These are phyloP conservation scores for Drosophila quinaria DNA, from an alignment of 2,888 invertebrate species.

Conservation along the genomic window DNA sequence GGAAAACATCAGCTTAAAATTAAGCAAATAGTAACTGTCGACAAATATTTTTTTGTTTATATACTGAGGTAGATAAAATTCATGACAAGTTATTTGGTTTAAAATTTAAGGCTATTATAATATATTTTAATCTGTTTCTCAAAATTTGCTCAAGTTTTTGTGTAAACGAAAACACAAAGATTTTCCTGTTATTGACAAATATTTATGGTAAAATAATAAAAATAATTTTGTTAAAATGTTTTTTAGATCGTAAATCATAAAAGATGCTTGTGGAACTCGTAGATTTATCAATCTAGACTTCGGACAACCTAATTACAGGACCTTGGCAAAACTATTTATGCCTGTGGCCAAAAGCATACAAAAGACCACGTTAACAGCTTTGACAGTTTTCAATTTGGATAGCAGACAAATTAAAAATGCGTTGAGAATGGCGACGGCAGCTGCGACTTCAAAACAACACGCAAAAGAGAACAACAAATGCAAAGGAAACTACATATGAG, in stretches of 20 bases:
- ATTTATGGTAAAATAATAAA: conserved; percentile 5
- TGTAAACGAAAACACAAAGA: not conserved
- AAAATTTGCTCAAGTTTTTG: not conserved
- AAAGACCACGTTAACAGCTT: conserved; percentile 68
- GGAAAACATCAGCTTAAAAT: not conserved
- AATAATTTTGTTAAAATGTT: conserved; percentile 1
- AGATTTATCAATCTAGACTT: conserved; percentile 18
- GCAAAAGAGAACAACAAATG: conserved; percentile 36
- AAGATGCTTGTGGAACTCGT: not conserved
- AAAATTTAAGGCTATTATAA: not conserved
- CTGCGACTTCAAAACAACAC: conserved; percentile 52
- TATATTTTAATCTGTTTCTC: not conserved
- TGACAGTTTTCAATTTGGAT: conserved; percentile 76
- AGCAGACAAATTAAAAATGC: conserved; percentile 71
- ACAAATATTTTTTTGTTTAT: not conserved
- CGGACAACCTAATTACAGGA: conserved; percentile 5
- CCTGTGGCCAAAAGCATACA: conserved; percentile 32
- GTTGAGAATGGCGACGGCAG: conserved; percentile 58
- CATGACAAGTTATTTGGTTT: not conserved
- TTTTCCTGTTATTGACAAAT: not conserved
- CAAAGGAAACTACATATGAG: conserved; percentile 2
- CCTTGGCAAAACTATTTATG: conserved; percentile 52
- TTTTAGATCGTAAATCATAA: not conserved
- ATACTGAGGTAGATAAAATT: not conserved
- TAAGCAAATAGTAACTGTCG: not conserved